These are phyloP conservation scores for Sinotaia quadrata DNA, from an alignment of 2,888 invertebrate genomes.

Conservation along the genomic window DNA sequence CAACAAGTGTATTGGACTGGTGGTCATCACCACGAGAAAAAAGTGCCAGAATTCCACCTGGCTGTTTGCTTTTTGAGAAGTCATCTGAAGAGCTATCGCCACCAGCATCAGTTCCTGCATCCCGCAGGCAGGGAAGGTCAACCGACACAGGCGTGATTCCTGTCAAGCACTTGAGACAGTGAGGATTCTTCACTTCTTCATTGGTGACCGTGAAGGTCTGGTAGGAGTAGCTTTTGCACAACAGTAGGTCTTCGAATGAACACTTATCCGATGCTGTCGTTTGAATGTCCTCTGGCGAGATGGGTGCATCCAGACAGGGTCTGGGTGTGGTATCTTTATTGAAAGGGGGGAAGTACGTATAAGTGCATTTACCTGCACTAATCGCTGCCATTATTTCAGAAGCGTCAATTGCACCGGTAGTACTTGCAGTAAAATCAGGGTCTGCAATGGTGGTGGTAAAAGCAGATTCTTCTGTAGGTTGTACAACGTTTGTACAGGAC, in stretches of 20 bases:
- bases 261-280: no score
- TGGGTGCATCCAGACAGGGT: not conserved
- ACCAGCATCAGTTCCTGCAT: not conserved
- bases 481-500: not conserved
- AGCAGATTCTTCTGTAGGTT: not conserved
- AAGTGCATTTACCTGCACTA: conserved; percentile 5
- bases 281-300: not conserved
- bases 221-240: conserved; percentile 20
- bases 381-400: not conserved
- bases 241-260: conserved; percentile 18
- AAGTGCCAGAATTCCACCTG: conserved; percentile 22
- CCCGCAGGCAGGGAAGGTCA: conserved; percentile 15
- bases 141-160: conserved; percentile 16
- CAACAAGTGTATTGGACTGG: not conserved
- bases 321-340: conserved; percentile 1
- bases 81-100: not conserved
- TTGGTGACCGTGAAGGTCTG: conserved; percentile 11
- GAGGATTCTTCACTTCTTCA: conserved; percentile 20
- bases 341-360: conserved; percentile 10
- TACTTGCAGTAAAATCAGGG: not conserved
- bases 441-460: not conserved
- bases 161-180: conserved; percentile 25
- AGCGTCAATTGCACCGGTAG: not conserved
- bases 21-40: not conserved
- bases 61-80: not conserved